phyloP scores from a whole-genome alignment of 2,797 vertebrate species.

The Danio choprae region DNA sequence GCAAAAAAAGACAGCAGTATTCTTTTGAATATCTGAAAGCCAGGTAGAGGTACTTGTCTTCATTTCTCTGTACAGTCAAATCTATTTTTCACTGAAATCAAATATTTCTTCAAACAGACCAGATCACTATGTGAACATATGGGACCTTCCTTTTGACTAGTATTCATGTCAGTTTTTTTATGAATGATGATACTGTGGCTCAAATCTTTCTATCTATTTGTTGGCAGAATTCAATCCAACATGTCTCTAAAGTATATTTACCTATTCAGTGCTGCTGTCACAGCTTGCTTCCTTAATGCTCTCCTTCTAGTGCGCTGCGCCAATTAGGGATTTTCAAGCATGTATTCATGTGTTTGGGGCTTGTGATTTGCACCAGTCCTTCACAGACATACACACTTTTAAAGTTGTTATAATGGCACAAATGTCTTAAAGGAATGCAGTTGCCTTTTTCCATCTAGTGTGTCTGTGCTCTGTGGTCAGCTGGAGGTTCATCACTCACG shows the following conservation, averaged over 20 bases:
- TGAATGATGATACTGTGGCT: not conserved
- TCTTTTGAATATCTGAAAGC: not conserved
- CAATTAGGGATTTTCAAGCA: not conserved
- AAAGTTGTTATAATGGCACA: not conserved
- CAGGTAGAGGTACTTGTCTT: not conserved
- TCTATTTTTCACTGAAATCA: constrained; percentile 4
- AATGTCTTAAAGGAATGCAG: constrained; percentile 3
- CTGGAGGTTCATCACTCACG: constrained; percentile 73
- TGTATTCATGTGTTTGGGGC: not conserved
- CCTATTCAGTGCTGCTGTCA: not conserved
- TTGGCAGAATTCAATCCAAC: not conserved
- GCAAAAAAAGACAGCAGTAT: constrained; percentile 1
- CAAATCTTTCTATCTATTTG: not conserved
- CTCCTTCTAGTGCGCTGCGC: not conserved
- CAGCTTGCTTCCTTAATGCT: not conserved
- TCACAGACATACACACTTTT: constrained; percentile 1
- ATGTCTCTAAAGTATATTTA: not conserved
- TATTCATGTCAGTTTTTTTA: not conserved
- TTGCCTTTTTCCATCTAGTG: not conserved
- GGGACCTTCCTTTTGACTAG: not conserved
- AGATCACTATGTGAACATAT: not conserved
- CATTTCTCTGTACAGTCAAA: not conserved
- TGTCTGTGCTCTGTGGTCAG: not conserved
- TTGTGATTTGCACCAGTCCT: not conserved
- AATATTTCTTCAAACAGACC: not conserved